Base-by-base conservation (phyloP, 2,797 vertebrate genomes). In the Pempheris klunzingeri region DNA sequence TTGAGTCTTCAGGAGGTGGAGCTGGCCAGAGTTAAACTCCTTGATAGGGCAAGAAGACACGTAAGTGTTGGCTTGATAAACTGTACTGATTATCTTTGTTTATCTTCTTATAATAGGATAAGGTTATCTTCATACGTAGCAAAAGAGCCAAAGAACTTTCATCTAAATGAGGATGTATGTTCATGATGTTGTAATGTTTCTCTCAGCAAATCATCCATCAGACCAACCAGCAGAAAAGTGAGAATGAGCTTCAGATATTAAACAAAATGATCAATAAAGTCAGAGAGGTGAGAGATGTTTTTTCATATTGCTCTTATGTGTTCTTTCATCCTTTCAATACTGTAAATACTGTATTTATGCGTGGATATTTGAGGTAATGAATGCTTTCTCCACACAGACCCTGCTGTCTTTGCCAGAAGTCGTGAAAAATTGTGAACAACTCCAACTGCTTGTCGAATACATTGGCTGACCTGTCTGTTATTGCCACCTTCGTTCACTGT, bases 1-100 rank as follows among this genome's bases (percentile, higher is more conserved):
- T 52, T 38, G 30, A 90, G 50, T 62, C 86, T 96, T 20, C 86
- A 80, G 75, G 92, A 94, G 70, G 69, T 61, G 1, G 94, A 95
- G 63, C 90, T 95, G 72, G 82, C 90, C 65, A 85, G 86, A 84
- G 60, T 63, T 3, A 94, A 92, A 83, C 88, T 96, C 15, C 88
- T 95, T 4, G 94, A 95, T 1, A 88, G 93, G 76, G 95, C 95
- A 17, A 95, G 95, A 83, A 92, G 94, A 95, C 93, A 95, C 11
- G 95, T 95, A 86, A 92, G 93, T 73, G 5, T 24, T 5, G 2
- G 22, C 5, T 14, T 28, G 5, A 2, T 39, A 4, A 1, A 5
- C n/a, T 46, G 6, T 18, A 24, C 34, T n/a, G n/a, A 14, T 30
- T 4, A 28, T 5, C 9, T 28, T 39, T 34, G 13, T 39, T 52